These are phyloP conservation scores for Pogonophryne albipinna DNA, from an alignment of 2,797 vertebrate genomes.

Conservation along the genomic window DNA sequence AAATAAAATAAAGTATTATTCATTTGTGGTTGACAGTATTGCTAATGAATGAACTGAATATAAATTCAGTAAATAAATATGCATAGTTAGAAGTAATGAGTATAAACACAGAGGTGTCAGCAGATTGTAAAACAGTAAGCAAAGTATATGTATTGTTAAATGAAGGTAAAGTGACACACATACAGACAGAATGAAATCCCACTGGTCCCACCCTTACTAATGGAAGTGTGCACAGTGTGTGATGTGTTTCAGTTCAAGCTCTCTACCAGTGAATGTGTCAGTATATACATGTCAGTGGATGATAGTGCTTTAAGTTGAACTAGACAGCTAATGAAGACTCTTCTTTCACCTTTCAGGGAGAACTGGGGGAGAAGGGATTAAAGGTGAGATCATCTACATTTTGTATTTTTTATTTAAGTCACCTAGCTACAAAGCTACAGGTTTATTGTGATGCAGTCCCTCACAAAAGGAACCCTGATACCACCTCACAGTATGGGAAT, in stretches of 20 bases:
- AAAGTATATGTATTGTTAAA: too few species aligned
- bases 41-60: too few species aligned
- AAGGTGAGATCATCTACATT: slow-evolving; percentile 80
- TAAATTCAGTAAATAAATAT: too few species aligned
- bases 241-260: neutral
- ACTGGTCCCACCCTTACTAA: neutral
- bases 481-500: neutral
- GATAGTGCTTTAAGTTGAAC: neutral
- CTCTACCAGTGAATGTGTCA: neutral
- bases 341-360: slow-evolving; percentile 81
- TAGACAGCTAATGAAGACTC: neutral
- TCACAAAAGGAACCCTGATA: neutral
- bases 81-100: too few species aligned
- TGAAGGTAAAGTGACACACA: too few species aligned
- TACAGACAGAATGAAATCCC: neutral
- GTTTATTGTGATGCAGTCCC: neutral
- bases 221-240: neutral
- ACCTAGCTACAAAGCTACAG: neutral
- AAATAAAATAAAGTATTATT: too few species aligned
- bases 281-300: neutral
- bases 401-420: neutral
- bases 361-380: slow-evolving; percentile 86
- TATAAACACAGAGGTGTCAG: too few species aligned
- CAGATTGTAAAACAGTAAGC: too few species aligned
- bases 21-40: too few species aligned